Percentiles rank a stretch among this genome's conserved stretches.
Conservation (phyloP, 2,113 vertebrate species). For the Melanocharis versteri region DNA sequence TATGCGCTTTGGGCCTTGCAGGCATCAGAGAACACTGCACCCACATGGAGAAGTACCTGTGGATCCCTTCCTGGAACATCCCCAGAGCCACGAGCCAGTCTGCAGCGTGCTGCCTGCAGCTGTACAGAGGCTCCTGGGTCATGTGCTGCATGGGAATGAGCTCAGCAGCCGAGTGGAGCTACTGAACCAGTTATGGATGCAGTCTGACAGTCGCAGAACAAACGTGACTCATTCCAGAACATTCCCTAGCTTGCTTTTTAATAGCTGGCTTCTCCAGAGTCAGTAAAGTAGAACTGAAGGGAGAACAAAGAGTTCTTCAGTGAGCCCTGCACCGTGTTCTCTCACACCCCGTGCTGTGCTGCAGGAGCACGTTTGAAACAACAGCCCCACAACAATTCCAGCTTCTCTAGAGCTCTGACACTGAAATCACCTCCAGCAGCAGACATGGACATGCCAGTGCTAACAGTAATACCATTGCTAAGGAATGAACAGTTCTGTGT, state of each 20-base stretch:
- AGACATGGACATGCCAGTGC: neutral
- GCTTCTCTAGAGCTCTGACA: neutral
- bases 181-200: constrained; percentile 35
- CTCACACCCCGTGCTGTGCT: neutral
- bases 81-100: neutral
- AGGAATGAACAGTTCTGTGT: neutral
- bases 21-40: neutral
- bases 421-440: neutral
- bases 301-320: neutral
- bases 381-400: neutral
- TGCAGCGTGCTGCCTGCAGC: constrained; percentile 9
- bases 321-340: neutral
- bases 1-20: neutral
- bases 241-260: constrained; percentile 37
- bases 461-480: neutral
- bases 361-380: neutral
- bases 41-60: neutral
- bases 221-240: constrained; percentile 51
- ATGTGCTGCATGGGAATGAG: constrained; percentile 2
- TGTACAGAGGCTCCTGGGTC: neutral
- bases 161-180: constrained; percentile 9
- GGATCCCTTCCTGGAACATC: neutral
- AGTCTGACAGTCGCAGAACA: constrained; percentile 39
- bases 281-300: constrained; percentile 22
- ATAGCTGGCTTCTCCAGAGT: constrained; percentile 31